Evolutionary conservation across 1,140 invertebrate species (phyloP).

Genomic region (Anagrus nilaparvatae): DNA sequence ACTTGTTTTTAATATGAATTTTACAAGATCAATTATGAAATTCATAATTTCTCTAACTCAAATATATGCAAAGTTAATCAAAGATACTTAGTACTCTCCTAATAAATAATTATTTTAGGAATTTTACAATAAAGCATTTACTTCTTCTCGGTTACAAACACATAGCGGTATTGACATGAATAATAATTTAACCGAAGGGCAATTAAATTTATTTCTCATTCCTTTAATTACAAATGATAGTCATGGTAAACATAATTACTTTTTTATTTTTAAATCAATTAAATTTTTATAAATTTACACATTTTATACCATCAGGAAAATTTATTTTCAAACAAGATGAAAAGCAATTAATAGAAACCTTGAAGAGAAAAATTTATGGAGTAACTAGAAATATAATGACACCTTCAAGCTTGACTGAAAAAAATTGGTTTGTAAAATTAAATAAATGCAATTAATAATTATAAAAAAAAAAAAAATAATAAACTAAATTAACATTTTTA

Average conservation of each 20-base stretch:
- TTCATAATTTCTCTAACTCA: too few relatives aligned
- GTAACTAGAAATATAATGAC: slow-evolving; percentile 55
- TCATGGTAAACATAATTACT: slow-evolving; percentile 31
- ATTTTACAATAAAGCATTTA: slow-evolving; percentile 54
- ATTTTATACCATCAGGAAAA: slow-evolving; percentile 41
- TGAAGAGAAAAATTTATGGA: slow-evolving; percentile 59
- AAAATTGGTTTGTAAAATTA: slow-evolving; percentile 48
- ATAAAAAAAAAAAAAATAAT: slow-evolving; percentile 11
- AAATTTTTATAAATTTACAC: slow-evolving; percentile 17
- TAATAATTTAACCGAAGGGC: slow-evolving; percentile 43
- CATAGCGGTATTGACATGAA: slow-evolving; percentile 56
- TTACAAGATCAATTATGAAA: too few relatives aligned
- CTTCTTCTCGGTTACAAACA: slow-evolving; percentile 58
- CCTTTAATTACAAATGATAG: slow-evolving; percentile 52
- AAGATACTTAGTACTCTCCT: too few relatives aligned
- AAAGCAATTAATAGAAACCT: slow-evolving; percentile 50
- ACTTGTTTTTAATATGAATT: too few relatives aligned
- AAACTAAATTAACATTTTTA: slow-evolving; percentile 16
- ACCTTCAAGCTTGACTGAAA: slow-evolving; percentile 55
- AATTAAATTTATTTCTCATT: slow-evolving; percentile 63
- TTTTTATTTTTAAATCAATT: slow-evolving; percentile 9
- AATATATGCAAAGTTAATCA: too few relatives aligned
- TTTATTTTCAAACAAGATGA: slow-evolving; percentile 58
- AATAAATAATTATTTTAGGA: slow-evolving; percentile 43
- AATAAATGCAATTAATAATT: slow-evolving; percentile 6